A percentile compares a stretch with the other conserved stretches of the same genome.
Conservation (phyloP, 2,113 vertebrate genomes). For the Gopherus flavomarginatus region DNA sequence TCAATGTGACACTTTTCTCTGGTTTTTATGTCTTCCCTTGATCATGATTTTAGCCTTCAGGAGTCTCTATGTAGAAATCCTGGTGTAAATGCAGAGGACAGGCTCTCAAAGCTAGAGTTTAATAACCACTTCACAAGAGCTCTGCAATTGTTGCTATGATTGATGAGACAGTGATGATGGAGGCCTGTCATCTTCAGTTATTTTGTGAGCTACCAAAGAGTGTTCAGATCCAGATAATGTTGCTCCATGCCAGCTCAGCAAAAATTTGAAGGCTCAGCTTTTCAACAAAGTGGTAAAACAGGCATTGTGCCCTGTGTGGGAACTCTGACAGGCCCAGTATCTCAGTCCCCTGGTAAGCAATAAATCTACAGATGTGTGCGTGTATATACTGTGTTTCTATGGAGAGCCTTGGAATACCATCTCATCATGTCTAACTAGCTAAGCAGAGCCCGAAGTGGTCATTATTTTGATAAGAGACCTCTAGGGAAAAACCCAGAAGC, state of each 20-base stretch:
- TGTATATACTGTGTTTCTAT: background rate
- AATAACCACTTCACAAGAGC: background rate
- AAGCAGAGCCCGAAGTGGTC: background rate
- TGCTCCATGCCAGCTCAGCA: background rate
- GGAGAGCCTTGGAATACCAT: background rate
- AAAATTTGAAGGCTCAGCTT: background rate
- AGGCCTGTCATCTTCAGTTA: background rate
- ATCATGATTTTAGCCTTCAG: background rate
- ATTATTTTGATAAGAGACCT: background rate
- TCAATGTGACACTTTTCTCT: background rate
- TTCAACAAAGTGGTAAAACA: background rate
- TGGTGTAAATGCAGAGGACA: background rate
- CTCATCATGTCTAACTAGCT: background rate
- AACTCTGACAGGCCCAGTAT: background rate
- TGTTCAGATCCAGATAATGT: background rate
- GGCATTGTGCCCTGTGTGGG: accelerated
- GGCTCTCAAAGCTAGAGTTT: background rate
- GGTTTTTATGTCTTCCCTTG: background rate
- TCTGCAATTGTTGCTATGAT: background rate
- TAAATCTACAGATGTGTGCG: background rate
- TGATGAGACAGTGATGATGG: background rate
- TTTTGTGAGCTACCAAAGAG: background rate
- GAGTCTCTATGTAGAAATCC: background rate
- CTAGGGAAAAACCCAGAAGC: background rate
- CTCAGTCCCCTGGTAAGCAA: background rate